These are phyloP conservation scores for Nemapogon koenigi DNA, from an alignment of 2,888 invertebrate genomes.

Conservation along the genomic window DNA sequence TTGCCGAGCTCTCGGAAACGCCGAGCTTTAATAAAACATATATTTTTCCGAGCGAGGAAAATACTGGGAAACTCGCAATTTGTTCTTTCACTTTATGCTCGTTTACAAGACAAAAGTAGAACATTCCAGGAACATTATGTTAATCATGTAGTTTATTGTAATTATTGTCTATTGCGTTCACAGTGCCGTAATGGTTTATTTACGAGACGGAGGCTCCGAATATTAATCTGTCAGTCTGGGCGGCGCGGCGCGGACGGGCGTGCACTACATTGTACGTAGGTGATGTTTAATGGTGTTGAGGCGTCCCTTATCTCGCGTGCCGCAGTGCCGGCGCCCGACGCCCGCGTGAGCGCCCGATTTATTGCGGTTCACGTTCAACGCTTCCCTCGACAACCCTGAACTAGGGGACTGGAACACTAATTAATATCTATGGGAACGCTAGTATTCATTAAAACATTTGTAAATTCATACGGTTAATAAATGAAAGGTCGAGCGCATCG, in stretches of 20 bases:
- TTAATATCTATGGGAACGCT: no score
- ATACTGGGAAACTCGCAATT: constrained; percentile 66
- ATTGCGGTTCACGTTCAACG: constrained; percentile 38
- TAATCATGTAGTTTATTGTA: constrained; percentile 44
- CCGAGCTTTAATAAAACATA: constrained; percentile 67
- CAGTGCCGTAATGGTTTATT: no score
- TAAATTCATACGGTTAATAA: constrained; percentile 4
- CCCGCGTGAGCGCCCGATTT: constrained; percentile 42
- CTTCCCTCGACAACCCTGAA: constrained; percentile 23
- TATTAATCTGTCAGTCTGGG: no score
- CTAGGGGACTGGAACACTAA: constrained; percentile 27
- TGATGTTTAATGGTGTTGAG: constrained; percentile 40
- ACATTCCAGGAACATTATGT: constrained; percentile 63
- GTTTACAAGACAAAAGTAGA: constrained; percentile 66
- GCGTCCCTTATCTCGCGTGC: constrained; percentile 50
- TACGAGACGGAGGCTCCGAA: no score
- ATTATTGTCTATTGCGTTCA: constrained; percentile 11
- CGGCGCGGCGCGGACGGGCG: no score
- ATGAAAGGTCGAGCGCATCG: no score
- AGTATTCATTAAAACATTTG: no score
- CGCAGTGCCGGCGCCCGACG: constrained; percentile 20
- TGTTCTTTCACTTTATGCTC: constrained; percentile 67
- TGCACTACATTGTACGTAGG: constrained; percentile 32
- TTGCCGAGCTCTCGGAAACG: constrained; percentile 61
- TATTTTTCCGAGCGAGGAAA: constrained; percentile 66